Evolutionary conservation across 2,113 vertebrate genomes (phyloP).

Genomic region (Paracanthobrama guichenoti): DNA sequence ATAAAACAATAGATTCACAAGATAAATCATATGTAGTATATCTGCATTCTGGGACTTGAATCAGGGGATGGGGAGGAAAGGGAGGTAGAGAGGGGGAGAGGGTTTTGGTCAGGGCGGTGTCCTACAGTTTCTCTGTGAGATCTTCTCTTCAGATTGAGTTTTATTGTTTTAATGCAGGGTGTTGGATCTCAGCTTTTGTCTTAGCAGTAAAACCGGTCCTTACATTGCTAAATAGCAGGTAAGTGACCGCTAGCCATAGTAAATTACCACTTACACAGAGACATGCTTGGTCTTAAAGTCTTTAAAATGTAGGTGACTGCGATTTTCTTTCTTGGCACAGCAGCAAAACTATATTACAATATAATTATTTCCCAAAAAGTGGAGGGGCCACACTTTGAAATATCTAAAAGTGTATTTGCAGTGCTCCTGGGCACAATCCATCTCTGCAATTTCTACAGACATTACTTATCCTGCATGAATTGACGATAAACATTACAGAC

Average conservation of each 20-base stretch:
- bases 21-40: no score
- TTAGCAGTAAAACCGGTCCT: no score
- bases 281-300: neutral
- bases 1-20: no score
- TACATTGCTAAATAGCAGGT: neutral
- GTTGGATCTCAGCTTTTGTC: no score
- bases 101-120: no score
- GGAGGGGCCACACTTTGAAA: neutral
- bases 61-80: no score
- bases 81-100: no score
- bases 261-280: neutral
- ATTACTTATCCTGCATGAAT: neutral
- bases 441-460: neutral
- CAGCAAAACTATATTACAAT: constrained; percentile 12
- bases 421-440: neutral
- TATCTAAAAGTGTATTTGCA: neutral
- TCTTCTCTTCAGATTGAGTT: no score
- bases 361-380: neutral
- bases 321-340: neutral
- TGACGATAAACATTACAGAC: neutral
- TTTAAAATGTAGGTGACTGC: neutral
- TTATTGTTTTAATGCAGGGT: no score
- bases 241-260: neutral
- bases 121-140: no score
- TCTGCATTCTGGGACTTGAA: no score